A percentile compares a stretch with the other conserved stretches of the same genome.
phyloP scores from a whole-genome alignment of 2,797 vertebrate genomes.

The Phrynocephalus guinanensis region DNA sequence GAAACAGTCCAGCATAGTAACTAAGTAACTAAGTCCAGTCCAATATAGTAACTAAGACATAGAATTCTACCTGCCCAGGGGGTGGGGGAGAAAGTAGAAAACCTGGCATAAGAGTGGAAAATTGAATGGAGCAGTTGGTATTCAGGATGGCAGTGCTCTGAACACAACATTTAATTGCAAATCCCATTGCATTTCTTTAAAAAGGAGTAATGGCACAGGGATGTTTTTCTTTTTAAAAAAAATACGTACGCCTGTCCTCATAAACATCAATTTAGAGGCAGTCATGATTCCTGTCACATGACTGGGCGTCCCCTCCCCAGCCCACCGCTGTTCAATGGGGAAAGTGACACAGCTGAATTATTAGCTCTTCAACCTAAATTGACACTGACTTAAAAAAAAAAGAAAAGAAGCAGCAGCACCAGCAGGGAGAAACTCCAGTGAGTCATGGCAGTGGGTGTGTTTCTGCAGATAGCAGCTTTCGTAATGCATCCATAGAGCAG shows the following conservation, averaged over 20 bases:
- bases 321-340: constrained; percentile 35
- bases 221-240: not conserved
- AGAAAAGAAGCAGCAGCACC: not conserved
- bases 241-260: constrained; percentile 20
- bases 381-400: constrained; percentile 23
- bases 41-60: not conserved
- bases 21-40: too few species aligned
- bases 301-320: constrained; percentile 26
- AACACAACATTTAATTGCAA: not conserved
- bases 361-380: constrained; percentile 44
- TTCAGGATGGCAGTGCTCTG: not conserved
- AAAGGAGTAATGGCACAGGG: not conserved
- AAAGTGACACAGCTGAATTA: constrained; percentile 56
- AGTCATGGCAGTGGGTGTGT: constrained; percentile 53
- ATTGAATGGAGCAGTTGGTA: not conserved
- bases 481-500: constrained; percentile 48
- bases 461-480: constrained; percentile 53
- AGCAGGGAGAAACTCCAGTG: constrained; percentile 44
- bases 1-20: too few species aligned
- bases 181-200: not conserved
- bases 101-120: not conserved
- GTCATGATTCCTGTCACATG: constrained; percentile 12
- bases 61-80: not conserved
- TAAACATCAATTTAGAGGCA: constrained; percentile 36
- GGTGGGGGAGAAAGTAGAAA: not conserved